phyloP scores from a whole-genome alignment of 2,888 invertebrate species.

The Baronia brevicornis region DNA sequence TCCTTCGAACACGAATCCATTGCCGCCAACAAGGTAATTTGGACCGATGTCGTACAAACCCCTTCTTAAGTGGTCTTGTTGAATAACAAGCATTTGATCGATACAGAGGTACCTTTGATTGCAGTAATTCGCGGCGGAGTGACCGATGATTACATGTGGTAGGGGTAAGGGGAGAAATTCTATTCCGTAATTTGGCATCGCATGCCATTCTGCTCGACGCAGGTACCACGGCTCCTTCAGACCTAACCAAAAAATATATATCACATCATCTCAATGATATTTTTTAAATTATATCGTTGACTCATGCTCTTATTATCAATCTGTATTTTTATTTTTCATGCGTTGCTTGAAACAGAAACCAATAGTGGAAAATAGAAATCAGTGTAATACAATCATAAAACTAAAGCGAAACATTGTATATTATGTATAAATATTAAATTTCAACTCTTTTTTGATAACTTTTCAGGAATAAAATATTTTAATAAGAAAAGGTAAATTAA shows the following conservation, averaged over 20 bases:
- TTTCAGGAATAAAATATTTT: too few species aligned
- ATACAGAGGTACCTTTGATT: slow-evolving; percentile 39
- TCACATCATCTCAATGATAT: slow-evolving; percentile 18
- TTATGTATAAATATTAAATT: neutral
- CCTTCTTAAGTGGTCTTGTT: slow-evolving; percentile 38
- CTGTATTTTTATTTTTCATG: too few species aligned
- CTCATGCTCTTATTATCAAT: too few species aligned
- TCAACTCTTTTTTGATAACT: too few species aligned
- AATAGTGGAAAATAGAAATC: neutral
- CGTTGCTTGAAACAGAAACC: too few species aligned
- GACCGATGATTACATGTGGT: slow-evolving; percentile 44
- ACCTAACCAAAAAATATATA: slow-evolving; percentile 38
- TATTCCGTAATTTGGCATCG: slow-evolving; percentile 38
- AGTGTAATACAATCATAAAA: neutral
- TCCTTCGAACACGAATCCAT: slow-evolving; percentile 55
- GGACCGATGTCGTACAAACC: slow-evolving; percentile 49
- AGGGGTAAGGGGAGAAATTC: slow-evolving; percentile 41
- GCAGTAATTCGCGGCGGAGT: slow-evolving; percentile 42
- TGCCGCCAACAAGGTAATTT: slow-evolving; percentile 52
- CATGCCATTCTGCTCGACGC: slow-evolving; percentile 58
- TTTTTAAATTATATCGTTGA: too few species aligned
- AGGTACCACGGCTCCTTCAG: slow-evolving; percentile 56
- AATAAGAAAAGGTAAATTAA: too few species aligned
- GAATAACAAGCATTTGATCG: slow-evolving; percentile 36
- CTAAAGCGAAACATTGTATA: neutral